Conservation (phyloP, 2,797 vertebrate species). For the Decapterus maruadsi region DNA sequence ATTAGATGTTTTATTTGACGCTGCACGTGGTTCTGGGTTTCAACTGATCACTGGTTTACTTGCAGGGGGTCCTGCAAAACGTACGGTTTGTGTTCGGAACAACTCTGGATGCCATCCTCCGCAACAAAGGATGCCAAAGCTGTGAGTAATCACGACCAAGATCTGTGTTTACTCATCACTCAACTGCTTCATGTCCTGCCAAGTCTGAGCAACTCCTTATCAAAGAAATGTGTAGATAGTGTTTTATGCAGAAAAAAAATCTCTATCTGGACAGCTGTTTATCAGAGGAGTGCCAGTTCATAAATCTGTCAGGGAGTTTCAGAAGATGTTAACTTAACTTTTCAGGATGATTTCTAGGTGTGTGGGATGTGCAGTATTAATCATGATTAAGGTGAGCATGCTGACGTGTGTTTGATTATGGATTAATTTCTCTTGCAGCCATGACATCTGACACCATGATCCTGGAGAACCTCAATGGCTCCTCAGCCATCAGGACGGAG, state of each 20-base stretch:
- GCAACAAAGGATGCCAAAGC: constrained; percentile 97
- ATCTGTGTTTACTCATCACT: constrained; percentile 30
- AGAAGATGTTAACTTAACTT: constrained; percentile 9
- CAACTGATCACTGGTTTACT: constrained; percentile 49
- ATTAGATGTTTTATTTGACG: background rate
- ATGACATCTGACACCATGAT: constrained; percentile 87
- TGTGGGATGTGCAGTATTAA: constrained; percentile 16
- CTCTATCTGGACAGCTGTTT: constrained; percentile 23
- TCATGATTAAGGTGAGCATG: background rate
- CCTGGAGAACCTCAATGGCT: constrained; percentile 94
- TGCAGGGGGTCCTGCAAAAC: constrained; percentile 96
- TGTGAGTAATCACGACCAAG: constrained; percentile 86
- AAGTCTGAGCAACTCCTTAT: constrained; percentile 21
- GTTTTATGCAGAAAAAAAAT: constrained; percentile 7
- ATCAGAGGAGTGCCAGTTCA: constrained; percentile 40
- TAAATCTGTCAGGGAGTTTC: constrained; percentile 40
- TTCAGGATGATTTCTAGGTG: constrained; percentile 25
- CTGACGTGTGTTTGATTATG: constrained; percentile 8
- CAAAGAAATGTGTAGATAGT: constrained; percentile 30
- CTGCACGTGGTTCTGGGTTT: background rate
- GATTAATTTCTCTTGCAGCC: constrained; percentile 57
- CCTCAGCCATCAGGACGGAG: constrained; percentile 96
- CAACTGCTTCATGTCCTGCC: constrained; percentile 16
- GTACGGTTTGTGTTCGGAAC: constrained; percentile 98
- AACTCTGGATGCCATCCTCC: constrained; percentile 93